Evolutionary conservation across 2,797 vertebrate species (phyloP).

Genomic region (Cheirogaleus major): DNA sequence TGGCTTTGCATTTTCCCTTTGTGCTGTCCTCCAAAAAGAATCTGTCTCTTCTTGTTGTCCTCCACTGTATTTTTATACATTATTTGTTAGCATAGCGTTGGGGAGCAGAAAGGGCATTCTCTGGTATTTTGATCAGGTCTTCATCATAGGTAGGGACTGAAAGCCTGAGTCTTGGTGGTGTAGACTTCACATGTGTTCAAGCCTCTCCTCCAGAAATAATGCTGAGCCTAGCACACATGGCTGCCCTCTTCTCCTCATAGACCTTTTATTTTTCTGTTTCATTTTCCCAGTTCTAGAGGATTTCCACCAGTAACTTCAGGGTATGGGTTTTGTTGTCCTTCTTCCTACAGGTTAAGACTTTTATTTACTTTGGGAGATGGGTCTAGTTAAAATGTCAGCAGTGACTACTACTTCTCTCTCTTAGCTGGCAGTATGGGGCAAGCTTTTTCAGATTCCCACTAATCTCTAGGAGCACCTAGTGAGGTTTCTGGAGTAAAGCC

Average conservation of each 20-base stretch:
- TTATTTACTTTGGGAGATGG: background rate
- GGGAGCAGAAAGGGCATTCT: background rate
- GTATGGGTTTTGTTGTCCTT: background rate
- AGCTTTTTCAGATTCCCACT: background rate
- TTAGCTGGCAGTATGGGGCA: background rate
- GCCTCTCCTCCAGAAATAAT: background rate
- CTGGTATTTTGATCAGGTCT: background rate
- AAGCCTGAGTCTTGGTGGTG: background rate
- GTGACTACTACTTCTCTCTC: background rate
- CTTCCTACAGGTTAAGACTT: background rate
- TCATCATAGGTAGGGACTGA: background rate
- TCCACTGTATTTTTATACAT: background rate
- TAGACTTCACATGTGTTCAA: background rate
- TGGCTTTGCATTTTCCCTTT: background rate
- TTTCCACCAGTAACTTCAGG: background rate
- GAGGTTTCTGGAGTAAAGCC: background rate
- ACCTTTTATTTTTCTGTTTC: background rate
- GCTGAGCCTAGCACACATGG: background rate
- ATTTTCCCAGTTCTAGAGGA: background rate
- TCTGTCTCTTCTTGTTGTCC: background rate
- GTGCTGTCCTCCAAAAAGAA: background rate
- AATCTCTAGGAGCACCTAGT: background rate
- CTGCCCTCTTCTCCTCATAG: background rate
- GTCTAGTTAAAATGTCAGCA: slow-evolving; percentile 5
- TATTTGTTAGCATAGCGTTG: background rate